Evolutionary conservation across 1,140 invertebrate genomes (phyloP), one percentile per base, ranked within the genome.

Genomic region (Nomia melanderi): DNA sequence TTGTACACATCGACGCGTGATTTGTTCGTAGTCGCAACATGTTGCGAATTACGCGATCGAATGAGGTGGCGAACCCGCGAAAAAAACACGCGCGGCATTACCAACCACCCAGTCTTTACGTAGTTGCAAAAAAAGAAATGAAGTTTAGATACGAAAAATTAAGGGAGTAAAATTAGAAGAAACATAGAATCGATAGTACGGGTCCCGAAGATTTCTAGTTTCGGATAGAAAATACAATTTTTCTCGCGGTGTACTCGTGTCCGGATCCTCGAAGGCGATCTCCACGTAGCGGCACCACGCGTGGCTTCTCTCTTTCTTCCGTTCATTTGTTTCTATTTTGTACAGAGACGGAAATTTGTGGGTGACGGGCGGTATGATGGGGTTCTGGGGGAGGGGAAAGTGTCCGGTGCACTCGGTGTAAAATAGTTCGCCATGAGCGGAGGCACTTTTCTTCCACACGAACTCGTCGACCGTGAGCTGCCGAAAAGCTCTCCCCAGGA

Each of bases 11-110:
- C 56, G 44, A 62, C 23, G 29, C 62, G 54, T 53, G 36, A 82
- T 75, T 75, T 72, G 62, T 85, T 77, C 75, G 76, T 50, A 75
- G 44, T 78, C 39, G 69, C 54, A 44, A 56, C 64, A 67, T 33
- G 63, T 67, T 54, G 76, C 69, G 75, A 78, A 57, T 70, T 60
- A 66, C 70, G 53, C 36, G 71, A 73, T 60, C 31, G 20, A 77
- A 57, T 39, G 36, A n/a, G 47, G 56, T 31, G 64, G 47, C 29
- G 36, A 33, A 41, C 9, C 17, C 31, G 60, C 25, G 50, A 25
- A n/a, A 50, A 36, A 50, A 25, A 56, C 54, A 12, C 2, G 23
- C 36, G 63, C 25, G 72, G 41, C 20, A n/a, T 12, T 17, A 7
- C 31, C 53, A 74, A 66, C 53, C 59, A 41, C 29, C 63, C 66